Evolutionary conservation across 1,140 invertebrate genomes (phyloP).

Genomic region (Drosophila melanogaster): DNA sequence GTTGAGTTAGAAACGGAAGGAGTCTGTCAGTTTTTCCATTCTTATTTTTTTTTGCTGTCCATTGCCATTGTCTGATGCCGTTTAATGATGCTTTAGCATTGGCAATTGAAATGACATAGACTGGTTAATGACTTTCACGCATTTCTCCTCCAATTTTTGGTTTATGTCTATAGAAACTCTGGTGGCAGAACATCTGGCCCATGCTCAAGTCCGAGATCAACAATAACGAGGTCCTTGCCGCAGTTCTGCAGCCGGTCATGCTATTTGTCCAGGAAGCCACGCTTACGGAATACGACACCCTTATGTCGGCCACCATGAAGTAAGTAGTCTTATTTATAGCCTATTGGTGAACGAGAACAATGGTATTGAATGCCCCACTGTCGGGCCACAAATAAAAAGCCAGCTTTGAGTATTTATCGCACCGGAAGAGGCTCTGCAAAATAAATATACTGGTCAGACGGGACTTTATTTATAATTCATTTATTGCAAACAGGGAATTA

Average conservation of each 20-base stretch:
- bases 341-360: neutral
- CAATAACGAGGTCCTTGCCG: slow-evolving; percentile 93
- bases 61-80: slow-evolving; percentile 34
- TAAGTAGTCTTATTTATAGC: slow-evolving; percentile 80
- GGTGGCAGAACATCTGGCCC: slow-evolving; percentile 97
- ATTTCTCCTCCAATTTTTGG: slow-evolving; percentile 30
- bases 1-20: slow-evolving; percentile 14
- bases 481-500: neutral
- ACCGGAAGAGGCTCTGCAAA: neutral
- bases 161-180: slow-evolving; percentile 92
- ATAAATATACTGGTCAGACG: neutral
- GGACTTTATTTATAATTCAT: neutral
- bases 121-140: slow-evolving; percentile 43
- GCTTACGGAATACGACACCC: slow-evolving; percentile 92
- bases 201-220: slow-evolving; percentile 93
- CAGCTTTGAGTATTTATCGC: too few relatives aligned
- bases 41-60: neutral
- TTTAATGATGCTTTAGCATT: slow-evolving; percentile 53
- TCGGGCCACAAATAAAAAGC: neutral
- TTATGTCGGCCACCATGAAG: slow-evolving; percentile 93
- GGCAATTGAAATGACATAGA: slow-evolving; percentile 51
- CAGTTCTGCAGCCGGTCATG: slow-evolving; percentile 94
- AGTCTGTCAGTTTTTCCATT: neutral
- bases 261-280: slow-evolving; percentile 94
- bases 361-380: neutral